These are phyloP conservation scores for Gavia stellata DNA, from an alignment of 2,113 vertebrate species.

Conservation along the genomic window DNA sequence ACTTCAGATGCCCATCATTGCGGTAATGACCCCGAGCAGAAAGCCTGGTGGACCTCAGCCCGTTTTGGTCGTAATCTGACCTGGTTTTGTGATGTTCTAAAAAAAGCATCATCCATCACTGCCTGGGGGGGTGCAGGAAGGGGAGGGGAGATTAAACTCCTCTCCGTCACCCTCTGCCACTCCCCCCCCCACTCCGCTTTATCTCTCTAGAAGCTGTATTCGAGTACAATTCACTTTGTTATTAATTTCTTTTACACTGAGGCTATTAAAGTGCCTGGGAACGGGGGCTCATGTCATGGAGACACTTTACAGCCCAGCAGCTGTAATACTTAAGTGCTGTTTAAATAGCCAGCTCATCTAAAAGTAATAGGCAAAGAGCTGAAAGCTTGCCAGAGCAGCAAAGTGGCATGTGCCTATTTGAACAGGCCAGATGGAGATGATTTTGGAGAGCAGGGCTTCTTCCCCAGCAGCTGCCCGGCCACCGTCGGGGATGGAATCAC, in stretches of 20 bases:
- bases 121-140: not conserved
- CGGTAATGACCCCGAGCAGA: not conserved
- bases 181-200: not conserved
- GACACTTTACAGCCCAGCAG: not conserved
- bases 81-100: not conserved
- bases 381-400: not conserved
- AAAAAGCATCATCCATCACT: not conserved
- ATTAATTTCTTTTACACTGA: not conserved
- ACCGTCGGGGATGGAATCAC: fast-evolving
- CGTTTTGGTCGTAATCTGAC: not conserved
- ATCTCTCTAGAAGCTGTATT: not conserved
- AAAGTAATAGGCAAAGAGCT: not conserved
- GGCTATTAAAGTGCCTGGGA: not conserved
- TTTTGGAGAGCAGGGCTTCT: not conserved
- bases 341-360: not conserved
- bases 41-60: not conserved
- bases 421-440: fast-evolving
- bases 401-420: fast-evolving
- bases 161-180: not conserved
- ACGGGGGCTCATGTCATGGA: not conserved
- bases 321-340: not conserved
- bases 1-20: fast-evolving
- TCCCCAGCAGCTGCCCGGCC: not conserved
- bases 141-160: not conserved
- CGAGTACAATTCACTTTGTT: not conserved